Evolutionary conservation across 2,888 invertebrate species (phyloP), one percentile per base, ranked within the genome.

Genomic region (Melanotus villosus): DNA sequence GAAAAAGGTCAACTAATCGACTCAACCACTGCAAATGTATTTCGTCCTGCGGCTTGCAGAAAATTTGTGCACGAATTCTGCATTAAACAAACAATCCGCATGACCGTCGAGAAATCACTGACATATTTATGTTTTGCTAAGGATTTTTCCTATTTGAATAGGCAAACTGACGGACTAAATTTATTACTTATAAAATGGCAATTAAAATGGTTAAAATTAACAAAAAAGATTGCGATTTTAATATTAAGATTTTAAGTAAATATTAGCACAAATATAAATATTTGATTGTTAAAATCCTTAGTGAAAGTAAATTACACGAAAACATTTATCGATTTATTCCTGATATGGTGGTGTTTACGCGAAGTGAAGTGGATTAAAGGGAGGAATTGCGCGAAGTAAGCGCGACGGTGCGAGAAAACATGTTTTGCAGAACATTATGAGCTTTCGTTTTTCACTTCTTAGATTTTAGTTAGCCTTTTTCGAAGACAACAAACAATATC

Each of bases 401-500:
- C 14, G 4, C 41, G 41, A 14, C 16, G 41, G 18, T 16, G 41
- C 6, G 41, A 18, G 41, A 41, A 16, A 41, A 41, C 41, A 41
- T 41, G 18, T 41, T 41, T 41, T 41, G 14, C 9, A 16, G 18
- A 41, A 41, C 41, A 41, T 41, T 41, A 41, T 41, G 18, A 41
- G 41, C 41, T 41, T 41, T 41, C 41, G 41, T 41, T 41, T 52
- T 32, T 16, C 10, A 18, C 52, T 52, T 50, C 32, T 18, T 32
- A 14, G 18, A 43, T 60, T 43, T 60, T 45, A 60, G 45, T 47
- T 30, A 12, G 30, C 14, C 21, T 23, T 52, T 62, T 52, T 32
- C 19, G 21, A 60, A 62, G 26, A 41, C 41, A 56, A 45, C 41
- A 64, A 64, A 56, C 41, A 64, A 64, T 56, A 43, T 54, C 43